Evolutionary conservation across 2,797 vertebrate genomes (phyloP).

Genomic region (Dendrocincla tyrannina): DNA sequence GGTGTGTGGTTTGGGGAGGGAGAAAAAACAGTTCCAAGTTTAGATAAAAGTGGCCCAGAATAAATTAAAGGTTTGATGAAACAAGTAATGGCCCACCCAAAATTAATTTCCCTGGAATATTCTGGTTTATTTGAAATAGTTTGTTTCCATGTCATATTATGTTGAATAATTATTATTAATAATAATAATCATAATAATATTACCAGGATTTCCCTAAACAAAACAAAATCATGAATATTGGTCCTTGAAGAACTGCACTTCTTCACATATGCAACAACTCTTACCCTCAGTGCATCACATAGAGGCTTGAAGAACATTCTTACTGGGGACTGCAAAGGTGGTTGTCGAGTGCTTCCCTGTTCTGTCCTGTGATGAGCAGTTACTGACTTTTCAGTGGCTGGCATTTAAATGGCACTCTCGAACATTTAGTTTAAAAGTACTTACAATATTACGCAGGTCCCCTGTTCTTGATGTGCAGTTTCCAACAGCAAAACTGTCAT

Average conservation of each 20-base stretch:
- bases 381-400: neutral
- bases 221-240: neutral
- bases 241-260: neutral
- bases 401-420: neutral
- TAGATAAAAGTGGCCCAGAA: neutral
- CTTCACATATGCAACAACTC: neutral
- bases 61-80: neutral
- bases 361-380: neutral
- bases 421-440: neutral
- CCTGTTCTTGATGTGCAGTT: neutral
- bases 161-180: neutral
- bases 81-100: neutral
- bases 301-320: neutral
- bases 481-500: neutral
- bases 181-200: neutral
- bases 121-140: neutral
- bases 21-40: neutral
- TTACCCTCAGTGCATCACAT: neutral
- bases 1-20: neutral
- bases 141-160: neutral
- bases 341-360: neutral
- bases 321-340: neutral
- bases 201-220: neutral
- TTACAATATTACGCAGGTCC: neutral
- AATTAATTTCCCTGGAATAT: neutral